Evolutionary conservation across 2,888 invertebrate species (phyloP), one percentile per base, ranked within the genome.

Genomic region (Polyommatus iphigenia): DNA sequence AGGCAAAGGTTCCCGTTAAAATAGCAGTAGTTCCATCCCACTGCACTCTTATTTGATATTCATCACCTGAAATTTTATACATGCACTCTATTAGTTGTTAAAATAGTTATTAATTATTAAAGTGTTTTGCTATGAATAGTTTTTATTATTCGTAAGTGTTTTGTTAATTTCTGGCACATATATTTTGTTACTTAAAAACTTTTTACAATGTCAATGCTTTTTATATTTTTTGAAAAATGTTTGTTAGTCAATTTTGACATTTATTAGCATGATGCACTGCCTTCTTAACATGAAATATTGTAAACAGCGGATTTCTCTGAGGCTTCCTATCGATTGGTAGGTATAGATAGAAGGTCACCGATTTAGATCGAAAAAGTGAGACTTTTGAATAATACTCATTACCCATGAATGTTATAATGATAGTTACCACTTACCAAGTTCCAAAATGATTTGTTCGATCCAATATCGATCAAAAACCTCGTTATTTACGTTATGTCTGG

Each of bases 31-130:
- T 87, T 0, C 80, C 41, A 78, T 91, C 85, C 92, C 91, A 92
- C 77, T 86, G 81, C 79, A 93, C 86, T 46, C 89, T 85, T 79
- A 93, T 90, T 4, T 91, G 82, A 79, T 89, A 93, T 10, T 80
- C 78, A 80, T 93, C 92, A 6, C 83, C 93, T 93, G 84, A 1
- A 84, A 71, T 67, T 15, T 67, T 29, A 59, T 8, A 20, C 20
- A 59, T 54, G 41, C 50, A 50, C 50, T 50, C 50, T 41, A 41
- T 41, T 41, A 41, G 10, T 41, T 41, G 41, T 41, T 1, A 36
- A 36, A 46, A 46, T 46, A 10, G 10, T 46, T 50, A 46, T 46
- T 46, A 13, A 0, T 0, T 50, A 50, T 50, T 24, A 24, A 1
- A 50, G 7, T 10, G 50, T 50, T 50, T 50, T 36, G 36, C 8